Evolutionary conservation across 2,888 invertebrate genomes (phyloP), one percentile per base, ranked within the genome.

Genomic region (Xanthia icteritia): DNA sequence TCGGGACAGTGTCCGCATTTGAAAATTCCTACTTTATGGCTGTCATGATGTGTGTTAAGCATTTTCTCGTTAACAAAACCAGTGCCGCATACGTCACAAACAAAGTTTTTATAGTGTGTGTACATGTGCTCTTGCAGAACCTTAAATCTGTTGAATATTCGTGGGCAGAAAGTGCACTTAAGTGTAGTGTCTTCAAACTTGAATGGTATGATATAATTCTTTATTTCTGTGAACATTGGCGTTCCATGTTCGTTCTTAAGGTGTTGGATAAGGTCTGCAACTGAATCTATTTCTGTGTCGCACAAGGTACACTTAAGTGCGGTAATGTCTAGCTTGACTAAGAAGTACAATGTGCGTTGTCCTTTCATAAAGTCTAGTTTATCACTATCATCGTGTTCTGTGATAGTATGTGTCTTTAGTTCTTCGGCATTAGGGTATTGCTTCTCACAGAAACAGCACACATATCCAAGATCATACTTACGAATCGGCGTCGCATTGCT

Each of bases 401-500:
- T 66, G 39, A 93, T 80, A 0, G 92, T 92, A 76, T 95, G 95
- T 1, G 65, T 77, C 81, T 94, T 95, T 3, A 95, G 85, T 51
- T 93, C 92, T 0, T 87, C 87, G 0, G 94, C 90, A 5, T 91
- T 81, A 0, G 81, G 75, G 42, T 81, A 93, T n/a, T 91, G 87
- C 0, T 90, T 82, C 0, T 73, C 64, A 76, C 95, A 95, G 79
- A 91, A 94, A 48, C 89, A 90, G 73, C 95, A 95, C 0, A 84
- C 88, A 78, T 92, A 95, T 0, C 93, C 93, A 15, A 89, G 64
- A 31, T 91, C 92, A 72, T 88, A 90, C 60, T 88, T 88, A 45
- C 91, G 86, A 36, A 95, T 92, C 0, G 95, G 94, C 4, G 94
- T 94, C 0, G 94, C 94, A 71, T 94, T 95, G 0, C 94, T 91